Base-by-base conservation (phyloP, 2,113 vertebrate species). In the Laticauda colubrina region DNA sequence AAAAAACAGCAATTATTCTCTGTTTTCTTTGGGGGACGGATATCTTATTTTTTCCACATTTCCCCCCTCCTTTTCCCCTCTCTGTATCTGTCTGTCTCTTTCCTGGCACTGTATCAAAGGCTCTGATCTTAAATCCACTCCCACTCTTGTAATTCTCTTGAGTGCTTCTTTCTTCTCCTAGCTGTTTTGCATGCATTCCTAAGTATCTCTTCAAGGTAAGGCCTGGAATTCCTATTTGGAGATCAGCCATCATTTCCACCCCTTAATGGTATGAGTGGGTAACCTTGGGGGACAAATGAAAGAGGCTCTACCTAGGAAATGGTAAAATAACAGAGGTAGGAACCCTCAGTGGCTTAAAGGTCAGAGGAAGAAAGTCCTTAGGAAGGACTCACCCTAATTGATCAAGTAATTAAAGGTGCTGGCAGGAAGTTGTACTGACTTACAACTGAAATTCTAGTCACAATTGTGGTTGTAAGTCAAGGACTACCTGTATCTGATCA, bases 191-290 rank as follows among this genome's bases (percentile, higher is more conserved):
- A 97, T 95, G 97, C 96, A 97, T 97, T 97, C 98, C 97, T 95
- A 98, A 98, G 97, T 98, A 97, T 93, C 96, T 98, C 81, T 96
- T 98, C 95, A 97, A 98, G 98, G 98, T 98, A 98, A 98, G 98
- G 96, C 48, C 61, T 85, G 11, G 87, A 45, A 75, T 96, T 96
- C 92, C 91, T 94, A 92, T 95, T 87, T 92, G 95, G 95, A 91
- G 93, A 95, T 92, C 56, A 92, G 54, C 91, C 94, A 26, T 94
- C 92, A 93, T 94, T 94, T 93, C 92, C 92, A 81, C 14, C 4
- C 11, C 61, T 64, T 64, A 64, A n/a, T 64, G 26, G 26, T n/a
- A 69, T 69, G 61, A 12, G 29, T 69, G 29, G 61, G 4, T 69
- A 4, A 69, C 3, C 0, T n/a, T n/a, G 61, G 61, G 61, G 11